Percentiles rank a stretch among this genome's conserved stretches.
Conservation (phyloP, 2,113 vertebrate genomes). For the Oxyruncus cristatus region DNA sequence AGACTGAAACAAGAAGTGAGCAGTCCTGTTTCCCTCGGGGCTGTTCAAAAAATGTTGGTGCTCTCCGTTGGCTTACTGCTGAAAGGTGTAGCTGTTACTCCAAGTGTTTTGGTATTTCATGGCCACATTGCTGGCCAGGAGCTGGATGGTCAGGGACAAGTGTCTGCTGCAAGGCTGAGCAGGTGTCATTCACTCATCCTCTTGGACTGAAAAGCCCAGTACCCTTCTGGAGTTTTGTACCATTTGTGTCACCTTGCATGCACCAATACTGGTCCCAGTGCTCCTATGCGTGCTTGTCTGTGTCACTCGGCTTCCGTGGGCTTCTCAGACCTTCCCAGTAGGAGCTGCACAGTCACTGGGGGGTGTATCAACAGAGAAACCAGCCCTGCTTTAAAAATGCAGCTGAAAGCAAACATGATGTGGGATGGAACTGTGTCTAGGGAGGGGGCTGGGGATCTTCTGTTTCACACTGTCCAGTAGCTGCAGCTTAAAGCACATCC, state of each 20-base stretch:
- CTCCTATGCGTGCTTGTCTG: background rate
- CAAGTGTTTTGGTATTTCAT: background rate
- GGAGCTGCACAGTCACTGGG: background rate
- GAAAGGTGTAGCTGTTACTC: background rate
- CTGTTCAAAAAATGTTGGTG: background rate
- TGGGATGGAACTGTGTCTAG: background rate
- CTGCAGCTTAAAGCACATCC: background rate
- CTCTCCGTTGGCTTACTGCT: background rate
- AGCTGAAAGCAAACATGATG: background rate
- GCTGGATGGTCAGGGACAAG: background rate
- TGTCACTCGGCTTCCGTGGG: background rate
- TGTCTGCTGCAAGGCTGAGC: background rate
- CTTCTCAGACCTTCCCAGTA: background rate
- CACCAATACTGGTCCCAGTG: background rate
- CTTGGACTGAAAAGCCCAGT: background rate
- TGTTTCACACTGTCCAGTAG: background rate
- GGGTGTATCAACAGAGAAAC: background rate
- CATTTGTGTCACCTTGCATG: accelerated
- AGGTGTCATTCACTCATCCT: accelerated
- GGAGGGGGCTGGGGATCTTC: background rate
- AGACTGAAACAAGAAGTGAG: background rate
- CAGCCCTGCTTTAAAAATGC: background rate
- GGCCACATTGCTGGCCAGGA: accelerated
- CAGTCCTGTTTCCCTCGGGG: background rate
- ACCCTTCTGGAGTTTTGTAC: too few species aligned